phyloP scores from a whole-genome alignment of 1,140 invertebrate genomes.

The Calephelis virginiensis region DNA sequence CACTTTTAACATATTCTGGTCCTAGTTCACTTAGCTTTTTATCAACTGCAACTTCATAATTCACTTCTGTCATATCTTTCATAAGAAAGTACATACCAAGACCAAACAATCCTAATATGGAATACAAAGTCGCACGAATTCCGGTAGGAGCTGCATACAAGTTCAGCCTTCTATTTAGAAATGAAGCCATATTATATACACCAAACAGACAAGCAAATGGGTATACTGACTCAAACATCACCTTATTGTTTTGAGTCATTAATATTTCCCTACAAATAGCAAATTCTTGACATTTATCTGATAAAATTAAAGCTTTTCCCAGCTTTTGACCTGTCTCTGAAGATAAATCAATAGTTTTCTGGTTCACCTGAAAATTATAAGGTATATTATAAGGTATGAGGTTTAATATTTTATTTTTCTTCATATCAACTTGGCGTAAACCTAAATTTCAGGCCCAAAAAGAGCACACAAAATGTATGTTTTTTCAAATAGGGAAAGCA shows the following conservation, averaged over 20 bases:
- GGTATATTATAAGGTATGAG: no score
- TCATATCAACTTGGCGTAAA: no score
- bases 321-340: conserved; percentile 81
- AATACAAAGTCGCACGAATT: conserved; percentile 79
- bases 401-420: background rate
- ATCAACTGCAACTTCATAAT: conserved; percentile 82
- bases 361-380: conserved; percentile 72
- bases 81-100: conserved; percentile 81
- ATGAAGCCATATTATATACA: conserved; percentile 73
- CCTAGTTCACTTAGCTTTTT: conserved; percentile 80
- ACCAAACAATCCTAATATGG: conserved; percentile 79
- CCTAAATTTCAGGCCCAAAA: no score
- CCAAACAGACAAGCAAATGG: conserved; percentile 67
- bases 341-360: conserved; percentile 80
- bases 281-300: conserved; percentile 87
- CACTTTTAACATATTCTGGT: conserved; percentile 83
- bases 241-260: conserved; percentile 78
- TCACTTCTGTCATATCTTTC: conserved; percentile 81
- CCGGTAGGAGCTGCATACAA: conserved; percentile 76
- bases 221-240: conserved; percentile 77
- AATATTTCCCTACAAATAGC: conserved; percentile 86
- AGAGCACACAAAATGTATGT: no score
- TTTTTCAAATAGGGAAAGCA: no score
- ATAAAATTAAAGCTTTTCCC: conserved; percentile 82
- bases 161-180: conserved; percentile 78